Evolutionary conservation across 2,797 vertebrate genomes (phyloP).

Genomic region (Melanotaenia maccullochi): DNA sequence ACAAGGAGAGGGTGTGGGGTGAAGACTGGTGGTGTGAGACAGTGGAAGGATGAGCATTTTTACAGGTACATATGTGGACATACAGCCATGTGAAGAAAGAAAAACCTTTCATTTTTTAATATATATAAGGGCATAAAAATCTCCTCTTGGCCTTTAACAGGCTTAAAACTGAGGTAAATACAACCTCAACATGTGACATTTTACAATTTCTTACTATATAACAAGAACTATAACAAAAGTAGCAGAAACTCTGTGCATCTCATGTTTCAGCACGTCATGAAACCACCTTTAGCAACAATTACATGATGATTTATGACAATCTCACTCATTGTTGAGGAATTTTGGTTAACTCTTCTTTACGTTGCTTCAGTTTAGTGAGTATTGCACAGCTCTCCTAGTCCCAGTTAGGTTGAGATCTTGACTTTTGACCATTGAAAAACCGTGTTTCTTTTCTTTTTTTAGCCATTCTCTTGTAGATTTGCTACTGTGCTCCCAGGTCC

Average conservation of each 20-base stretch:
- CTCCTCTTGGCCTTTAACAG: no score
- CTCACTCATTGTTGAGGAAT: background rate
- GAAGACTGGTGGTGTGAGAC: background rate
- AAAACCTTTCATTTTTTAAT: background rate
- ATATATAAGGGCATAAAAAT: background rate
- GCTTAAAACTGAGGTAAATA: background rate
- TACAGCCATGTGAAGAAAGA: background rate
- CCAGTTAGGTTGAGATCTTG: no score
- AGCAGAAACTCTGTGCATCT: background rate
- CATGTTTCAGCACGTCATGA: background rate
- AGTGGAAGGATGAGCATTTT: background rate
- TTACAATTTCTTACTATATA: background rate
- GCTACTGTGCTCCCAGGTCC: no score
- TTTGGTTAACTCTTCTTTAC: background rate
- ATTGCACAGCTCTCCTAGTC: background rate
- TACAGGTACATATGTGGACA: background rate
- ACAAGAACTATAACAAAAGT: background rate
- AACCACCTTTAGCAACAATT: background rate
- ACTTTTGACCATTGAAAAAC: no score
- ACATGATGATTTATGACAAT: background rate
- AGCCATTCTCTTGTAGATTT: no score
- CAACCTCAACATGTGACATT: background rate
- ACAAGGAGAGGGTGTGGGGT: conserved; percentile 15
- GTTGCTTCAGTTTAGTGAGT: background rate
- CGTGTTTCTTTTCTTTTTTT: no score